phyloP scores from a whole-genome alignment of 2,797 vertebrate species.

The Cetoscarus ocellatus region DNA sequence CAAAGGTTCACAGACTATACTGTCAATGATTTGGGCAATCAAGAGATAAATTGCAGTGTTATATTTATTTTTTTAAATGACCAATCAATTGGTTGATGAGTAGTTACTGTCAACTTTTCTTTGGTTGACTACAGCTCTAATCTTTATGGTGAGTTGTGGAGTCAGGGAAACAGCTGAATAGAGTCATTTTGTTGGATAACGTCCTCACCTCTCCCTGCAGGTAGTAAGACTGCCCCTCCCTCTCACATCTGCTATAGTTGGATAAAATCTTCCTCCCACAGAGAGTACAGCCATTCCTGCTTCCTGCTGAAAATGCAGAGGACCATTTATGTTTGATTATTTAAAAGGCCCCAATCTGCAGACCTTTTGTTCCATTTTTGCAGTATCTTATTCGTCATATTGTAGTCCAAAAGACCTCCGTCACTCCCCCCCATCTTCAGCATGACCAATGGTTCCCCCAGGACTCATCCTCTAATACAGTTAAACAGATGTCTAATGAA shows the following conservation, averaged over 20 bases:
- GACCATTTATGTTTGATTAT: conserved; percentile 55
- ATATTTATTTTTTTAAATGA: too few relatives aligned
- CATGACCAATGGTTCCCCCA: conserved; percentile 87
- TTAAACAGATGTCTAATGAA: conserved; percentile 91
- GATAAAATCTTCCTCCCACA: conserved; percentile 63
- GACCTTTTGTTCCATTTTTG: conserved; percentile 64
- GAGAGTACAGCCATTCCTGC: conserved; percentile 29
- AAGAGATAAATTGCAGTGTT: too few relatives aligned
- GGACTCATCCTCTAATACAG: conserved; percentile 85
- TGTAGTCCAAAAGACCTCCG: conserved; percentile 76
- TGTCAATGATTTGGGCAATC: too few relatives aligned
- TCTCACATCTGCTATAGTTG: conserved; percentile 70
- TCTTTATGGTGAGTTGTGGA: background rate
- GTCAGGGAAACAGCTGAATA: conserved; percentile 42
- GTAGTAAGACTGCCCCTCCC: conserved; percentile 51
- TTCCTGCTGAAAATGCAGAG: conserved; percentile 35
- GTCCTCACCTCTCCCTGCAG: conserved; percentile 62
- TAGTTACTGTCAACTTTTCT: too few relatives aligned
- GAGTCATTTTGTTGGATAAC: conserved; percentile 45
- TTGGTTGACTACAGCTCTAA: too few relatives aligned
- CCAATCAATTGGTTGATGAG: too few relatives aligned
- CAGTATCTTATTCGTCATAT: conserved; percentile 68
- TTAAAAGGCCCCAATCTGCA: conserved; percentile 59
- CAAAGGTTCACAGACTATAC: too few relatives aligned
- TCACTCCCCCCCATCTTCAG: conserved; percentile 68